These are phyloP conservation scores for Oryctolagus cuniculus DNA, from an alignment of 2,113 vertebrate species.

Conservation along the genomic window mOryCun1.1 NC_091444.1:33261001-33261500, in stretches of 20 bases:
- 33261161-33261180: background rate
- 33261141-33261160: background rate
- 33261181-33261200: slow-evolving; percentile 25
- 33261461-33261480: no score
- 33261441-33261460: background rate
- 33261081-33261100: background rate
- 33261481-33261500: no score
- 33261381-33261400: background rate
- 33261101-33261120: background rate
- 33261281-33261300: background rate
- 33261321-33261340: background rate
- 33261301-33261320: background rate
- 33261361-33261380: background rate
- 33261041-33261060: background rate
- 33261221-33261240: background rate
- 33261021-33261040: slow-evolving; percentile 10
- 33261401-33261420: background rate
- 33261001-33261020: background rate
- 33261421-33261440: background rate
- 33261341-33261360: background rate
- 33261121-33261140: background rate
- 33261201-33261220: background rate
- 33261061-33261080: background rate
- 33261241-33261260: background rate
- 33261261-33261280: background rate